Evolutionary conservation across 2,888 invertebrate genomes (phyloP).

Genomic region (Tubulanus polymorphus): DNA sequence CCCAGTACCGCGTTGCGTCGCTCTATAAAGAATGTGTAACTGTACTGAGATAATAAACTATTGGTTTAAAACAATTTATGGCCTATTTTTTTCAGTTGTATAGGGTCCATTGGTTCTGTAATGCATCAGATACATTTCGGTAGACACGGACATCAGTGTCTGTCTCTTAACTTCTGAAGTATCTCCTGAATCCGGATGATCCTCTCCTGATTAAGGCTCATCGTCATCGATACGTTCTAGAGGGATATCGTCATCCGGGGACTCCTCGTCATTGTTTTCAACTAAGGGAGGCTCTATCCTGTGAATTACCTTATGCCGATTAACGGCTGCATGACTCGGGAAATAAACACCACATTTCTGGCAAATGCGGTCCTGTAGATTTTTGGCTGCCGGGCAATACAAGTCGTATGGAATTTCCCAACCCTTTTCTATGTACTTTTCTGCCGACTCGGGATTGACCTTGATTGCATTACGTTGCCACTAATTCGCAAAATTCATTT

Average conservation of each 20-base stretch:
- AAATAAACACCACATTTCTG: constrained; percentile 8
- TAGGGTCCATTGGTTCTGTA: neutral
- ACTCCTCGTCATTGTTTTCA: neutral
- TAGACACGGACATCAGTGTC: neutral
- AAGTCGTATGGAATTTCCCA: constrained; percentile 8
- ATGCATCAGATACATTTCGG: neutral
- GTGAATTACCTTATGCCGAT: neutral
- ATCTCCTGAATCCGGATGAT: neutral
- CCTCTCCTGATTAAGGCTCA: neutral
- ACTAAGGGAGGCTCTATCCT: neutral
- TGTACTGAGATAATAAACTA: too few relatives aligned
- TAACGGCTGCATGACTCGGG: constrained; percentile 2
- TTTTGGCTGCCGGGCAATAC: constrained; percentile 6
- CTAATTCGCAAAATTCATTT: neutral
- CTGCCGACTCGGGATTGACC: neutral
- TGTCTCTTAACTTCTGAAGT: neutral
- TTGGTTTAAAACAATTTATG: too few relatives aligned
- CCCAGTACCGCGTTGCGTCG: too few relatives aligned
- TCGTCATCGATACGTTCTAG: neutral
- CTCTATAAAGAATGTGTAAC: too few relatives aligned
- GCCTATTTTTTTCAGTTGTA: too few relatives aligned
- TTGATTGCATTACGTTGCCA: neutral
- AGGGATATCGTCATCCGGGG: neutral
- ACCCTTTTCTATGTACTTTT: neutral
- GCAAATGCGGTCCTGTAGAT: constrained; percentile 2